Evolutionary conservation across 2,888 invertebrate genomes (phyloP).

Genomic region (Scaptomyza polygonia): DNA sequence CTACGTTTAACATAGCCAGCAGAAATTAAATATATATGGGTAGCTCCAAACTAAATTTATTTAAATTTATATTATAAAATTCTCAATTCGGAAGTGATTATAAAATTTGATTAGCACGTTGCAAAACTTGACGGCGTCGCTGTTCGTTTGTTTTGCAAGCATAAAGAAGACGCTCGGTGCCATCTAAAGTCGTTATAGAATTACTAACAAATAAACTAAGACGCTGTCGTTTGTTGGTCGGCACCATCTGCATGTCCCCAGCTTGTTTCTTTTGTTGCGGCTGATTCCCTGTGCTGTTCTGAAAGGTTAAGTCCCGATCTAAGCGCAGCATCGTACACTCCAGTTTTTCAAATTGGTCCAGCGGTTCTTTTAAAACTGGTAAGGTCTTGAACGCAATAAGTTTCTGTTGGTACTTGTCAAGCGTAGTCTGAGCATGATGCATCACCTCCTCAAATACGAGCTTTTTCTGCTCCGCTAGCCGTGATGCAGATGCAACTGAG

Average conservation of each 20-base stretch:
- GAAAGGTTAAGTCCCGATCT: not conserved
- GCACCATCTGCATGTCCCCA: constrained; percentile 21
- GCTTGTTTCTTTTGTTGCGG: not conserved
- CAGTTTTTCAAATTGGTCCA: constrained; percentile 15
- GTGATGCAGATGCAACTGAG: not conserved
- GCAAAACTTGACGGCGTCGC: constrained; percentile 30
- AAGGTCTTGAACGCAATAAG: constrained; percentile 27
- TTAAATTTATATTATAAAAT: not conserved
- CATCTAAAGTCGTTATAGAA: constrained; percentile 8
- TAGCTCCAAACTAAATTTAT: not conserved
- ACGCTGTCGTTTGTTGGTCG: constrained; percentile 31
- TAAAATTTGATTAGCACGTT: constrained; percentile 43
- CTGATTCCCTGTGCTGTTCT: not conserved
- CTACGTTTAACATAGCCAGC: no score
- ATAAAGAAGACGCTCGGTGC: constrained; percentile 26
- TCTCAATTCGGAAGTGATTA: constrained; percentile 6
- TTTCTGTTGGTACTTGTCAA: constrained; percentile 28
- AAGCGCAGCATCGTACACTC: constrained; percentile 13
- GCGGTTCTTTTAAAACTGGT: constrained; percentile 23
- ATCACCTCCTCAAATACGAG: constrained; percentile 36
- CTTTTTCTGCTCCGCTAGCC: not conserved
- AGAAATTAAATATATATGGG: not conserved
- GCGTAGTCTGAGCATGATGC: constrained; percentile 28
- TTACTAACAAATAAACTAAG: not conserved
- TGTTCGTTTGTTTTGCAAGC: constrained; percentile 12